Conservation (phyloP, 2,888 invertebrate genomes). For the Aphidoletes aphidimyza region DNA sequence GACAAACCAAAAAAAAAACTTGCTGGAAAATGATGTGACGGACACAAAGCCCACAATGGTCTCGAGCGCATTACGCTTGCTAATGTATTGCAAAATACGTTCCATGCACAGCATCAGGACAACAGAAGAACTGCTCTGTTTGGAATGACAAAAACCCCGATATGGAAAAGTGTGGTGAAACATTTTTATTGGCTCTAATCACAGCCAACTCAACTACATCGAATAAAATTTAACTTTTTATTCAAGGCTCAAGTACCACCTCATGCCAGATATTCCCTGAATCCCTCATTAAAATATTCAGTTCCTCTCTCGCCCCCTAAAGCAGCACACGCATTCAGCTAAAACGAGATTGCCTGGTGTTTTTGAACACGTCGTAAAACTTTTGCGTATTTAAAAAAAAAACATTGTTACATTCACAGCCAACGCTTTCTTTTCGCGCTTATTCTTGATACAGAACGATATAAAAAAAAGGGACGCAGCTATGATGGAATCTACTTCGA, state of each 20-base stretch:
- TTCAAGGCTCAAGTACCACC: too few relatives aligned
- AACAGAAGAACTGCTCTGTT: neutral
- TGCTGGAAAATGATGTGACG: neutral
- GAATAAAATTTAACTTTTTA: neutral
- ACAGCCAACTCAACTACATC: neutral
- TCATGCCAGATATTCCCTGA: too few relatives aligned
- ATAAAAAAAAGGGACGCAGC: too few relatives aligned
- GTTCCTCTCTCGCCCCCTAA: too few relatives aligned
- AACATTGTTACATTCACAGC: neutral
- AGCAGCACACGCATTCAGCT: neutral
- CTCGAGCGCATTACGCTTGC: neutral
- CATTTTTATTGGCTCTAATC: constrained; percentile 42
- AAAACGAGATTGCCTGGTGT: neutral
- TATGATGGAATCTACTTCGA: neutral
- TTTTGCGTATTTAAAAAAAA: neutral
- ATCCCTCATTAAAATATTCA: too few relatives aligned
- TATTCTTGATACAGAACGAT: neutral
- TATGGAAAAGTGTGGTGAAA: neutral
- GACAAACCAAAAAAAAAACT: neutral
- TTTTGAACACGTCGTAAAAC: neutral
- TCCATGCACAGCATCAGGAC: neutral
- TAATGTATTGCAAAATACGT: neutral
- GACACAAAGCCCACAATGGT: neutral
- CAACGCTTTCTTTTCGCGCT: neutral
- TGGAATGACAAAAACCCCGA: neutral